Percentiles rank a stretch among this genome's conserved stretches.
Evolutionary conservation across 2,888 invertebrate genomes (phyloP).

Genomic region (Antitype chi): DNA sequence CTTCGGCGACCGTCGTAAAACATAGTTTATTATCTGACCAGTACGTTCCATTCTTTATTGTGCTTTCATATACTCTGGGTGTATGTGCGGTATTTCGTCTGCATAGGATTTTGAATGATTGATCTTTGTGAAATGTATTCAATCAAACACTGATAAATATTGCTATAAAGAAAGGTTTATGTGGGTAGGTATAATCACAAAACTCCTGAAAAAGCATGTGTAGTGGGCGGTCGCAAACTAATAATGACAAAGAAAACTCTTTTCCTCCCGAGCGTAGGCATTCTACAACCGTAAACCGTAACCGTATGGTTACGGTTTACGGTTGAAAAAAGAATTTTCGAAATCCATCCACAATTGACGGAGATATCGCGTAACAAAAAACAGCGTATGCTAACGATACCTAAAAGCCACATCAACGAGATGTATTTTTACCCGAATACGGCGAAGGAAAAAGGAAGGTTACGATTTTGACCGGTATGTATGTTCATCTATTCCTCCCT

Average conservation of each 20-base stretch:
- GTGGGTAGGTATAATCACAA: neutral
- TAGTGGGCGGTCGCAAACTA: no score
- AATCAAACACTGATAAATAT: neutral
- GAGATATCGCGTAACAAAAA: no score
- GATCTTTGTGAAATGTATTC: neutral
- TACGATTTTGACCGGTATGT: no score
- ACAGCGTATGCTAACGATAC: neutral
- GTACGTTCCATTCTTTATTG: conserved; percentile 44
- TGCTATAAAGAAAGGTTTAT: neutral
- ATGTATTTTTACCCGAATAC: neutral
- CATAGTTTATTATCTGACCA: conserved; percentile 52
- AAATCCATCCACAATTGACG: no score
- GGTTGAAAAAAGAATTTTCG: no score
- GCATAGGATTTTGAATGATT: conserved; percentile 8
- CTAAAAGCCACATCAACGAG: neutral
- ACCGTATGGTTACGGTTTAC: no score
- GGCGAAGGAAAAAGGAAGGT: no score
- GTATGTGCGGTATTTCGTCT: conserved; percentile 15
- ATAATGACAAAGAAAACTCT: neutral
- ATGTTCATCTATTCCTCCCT: no score
- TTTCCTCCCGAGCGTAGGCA: neutral
- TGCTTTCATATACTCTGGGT: conserved; percentile 32
- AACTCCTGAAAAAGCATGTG: neutral
- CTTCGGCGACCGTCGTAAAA: conserved; percentile 53
- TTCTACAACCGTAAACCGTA: neutral